Percentiles rank a stretch among this genome's conserved stretches.
phyloP scores from a whole-genome alignment of 2,113 vertebrate species.

The Columba janthina region DNA sequence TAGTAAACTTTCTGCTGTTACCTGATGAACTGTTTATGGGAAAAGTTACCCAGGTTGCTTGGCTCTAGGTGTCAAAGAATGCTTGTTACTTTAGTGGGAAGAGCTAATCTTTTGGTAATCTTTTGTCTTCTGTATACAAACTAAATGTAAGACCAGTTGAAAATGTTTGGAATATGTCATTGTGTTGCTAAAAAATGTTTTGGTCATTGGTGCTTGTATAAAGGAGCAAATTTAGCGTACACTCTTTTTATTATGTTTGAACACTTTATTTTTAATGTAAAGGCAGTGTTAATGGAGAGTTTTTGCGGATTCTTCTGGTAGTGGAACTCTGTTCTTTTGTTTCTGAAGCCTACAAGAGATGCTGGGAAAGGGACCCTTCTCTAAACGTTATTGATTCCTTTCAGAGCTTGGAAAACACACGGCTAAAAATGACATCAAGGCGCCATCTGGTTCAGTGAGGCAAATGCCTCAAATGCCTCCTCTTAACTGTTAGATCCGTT shows the following conservation, averaged over 20 bases:
- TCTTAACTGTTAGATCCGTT: neutral
- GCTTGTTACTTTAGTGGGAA: neutral
- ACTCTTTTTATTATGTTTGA: neutral
- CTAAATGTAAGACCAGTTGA: neutral
- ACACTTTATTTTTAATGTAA: neutral
- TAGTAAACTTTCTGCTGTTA: neutral
- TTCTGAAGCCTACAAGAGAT: neutral
- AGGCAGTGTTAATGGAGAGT: neutral
- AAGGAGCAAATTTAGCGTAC: neutral
- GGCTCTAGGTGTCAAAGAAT: neutral
- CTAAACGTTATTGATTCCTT: neutral
- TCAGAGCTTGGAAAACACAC: neutral
- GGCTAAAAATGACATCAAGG: slow-evolving; percentile 35
- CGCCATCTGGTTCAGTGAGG: neutral
- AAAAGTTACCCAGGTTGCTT: neutral
- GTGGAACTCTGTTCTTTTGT: neutral
- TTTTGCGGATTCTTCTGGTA: neutral
- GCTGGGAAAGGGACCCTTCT: neutral
- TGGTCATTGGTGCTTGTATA: neutral
- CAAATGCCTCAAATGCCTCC: slow-evolving; percentile 8
- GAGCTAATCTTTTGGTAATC: neutral
- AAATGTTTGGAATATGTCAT: neutral
- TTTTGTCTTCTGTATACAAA: neutral
- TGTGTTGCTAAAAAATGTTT: neutral
- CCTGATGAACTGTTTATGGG: neutral